phyloP scores from a whole-genome alignment of 1,140 invertebrate genomes.

The Diabrotica virgifera region DNA sequence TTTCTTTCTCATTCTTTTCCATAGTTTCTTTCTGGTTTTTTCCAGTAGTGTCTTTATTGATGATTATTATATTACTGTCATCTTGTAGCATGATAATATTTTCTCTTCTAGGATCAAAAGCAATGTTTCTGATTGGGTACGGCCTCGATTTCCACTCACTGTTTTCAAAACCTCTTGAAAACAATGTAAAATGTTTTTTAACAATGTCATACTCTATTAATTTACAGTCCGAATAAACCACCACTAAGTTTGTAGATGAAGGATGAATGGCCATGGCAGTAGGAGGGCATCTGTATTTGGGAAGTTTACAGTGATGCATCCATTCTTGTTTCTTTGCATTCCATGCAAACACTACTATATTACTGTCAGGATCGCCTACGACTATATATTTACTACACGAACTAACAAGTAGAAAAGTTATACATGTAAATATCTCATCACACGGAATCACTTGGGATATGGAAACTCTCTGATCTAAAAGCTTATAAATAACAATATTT shows the following conservation, averaged over 20 bases:
- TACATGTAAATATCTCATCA: slow-evolving; percentile 27
- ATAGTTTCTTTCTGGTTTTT: background rate
- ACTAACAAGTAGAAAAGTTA: slow-evolving; percentile 56
- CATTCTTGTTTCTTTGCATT: slow-evolving; percentile 46
- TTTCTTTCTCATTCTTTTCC: background rate
- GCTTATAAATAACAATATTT: slow-evolving; percentile 34
- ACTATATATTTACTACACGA: slow-evolving; percentile 60
- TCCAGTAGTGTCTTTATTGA: slow-evolving; percentile 51
- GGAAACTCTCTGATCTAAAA: slow-evolving; percentile 27
- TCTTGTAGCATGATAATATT: slow-evolving; percentile 64
- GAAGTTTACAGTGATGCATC: slow-evolving; percentile 56
- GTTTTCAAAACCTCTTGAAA: slow-evolving; percentile 53
- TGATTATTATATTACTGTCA: slow-evolving; percentile 58
- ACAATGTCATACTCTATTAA: slow-evolving; percentile 68
- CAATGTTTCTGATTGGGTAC: slow-evolving; percentile 56
- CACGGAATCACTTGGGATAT: slow-evolving; percentile 32
- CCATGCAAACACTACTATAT: slow-evolving; percentile 60
- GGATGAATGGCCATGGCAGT: slow-evolving; percentile 65
- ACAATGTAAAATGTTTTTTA: slow-evolving; percentile 55
- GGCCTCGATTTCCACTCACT: slow-evolving; percentile 50
- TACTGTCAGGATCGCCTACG: slow-evolving; percentile 57
- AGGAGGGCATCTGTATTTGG: slow-evolving; percentile 61
- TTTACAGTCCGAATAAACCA: slow-evolving; percentile 71
- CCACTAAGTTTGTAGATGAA: slow-evolving; percentile 54
- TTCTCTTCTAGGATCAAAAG: slow-evolving; percentile 56